Base-by-base conservation (phyloP, 2,888 invertebrate species). In the Glaucopsyche alexis region DNA sequence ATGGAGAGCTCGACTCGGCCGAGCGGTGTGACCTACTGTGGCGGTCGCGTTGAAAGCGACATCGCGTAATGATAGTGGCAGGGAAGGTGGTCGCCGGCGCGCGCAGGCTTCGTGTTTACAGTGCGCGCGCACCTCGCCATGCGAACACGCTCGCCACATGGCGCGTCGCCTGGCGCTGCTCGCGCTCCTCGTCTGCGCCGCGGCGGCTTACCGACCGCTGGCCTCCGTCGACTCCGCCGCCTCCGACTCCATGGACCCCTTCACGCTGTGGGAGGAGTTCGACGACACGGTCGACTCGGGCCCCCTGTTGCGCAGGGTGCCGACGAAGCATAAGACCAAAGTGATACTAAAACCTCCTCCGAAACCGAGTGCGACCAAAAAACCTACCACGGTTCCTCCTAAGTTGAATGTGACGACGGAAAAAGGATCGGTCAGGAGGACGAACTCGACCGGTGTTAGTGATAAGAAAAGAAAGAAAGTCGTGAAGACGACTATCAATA, bases 111-210 rank as follows among this genome's bases (percentile, higher is more conserved):
- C 79, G 78, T 80, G 82, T 78, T 84, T 89, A 91, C 84, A 91
- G 91, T 89, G 91, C 92, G 84, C 89, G 87, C 87, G 92, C 93
- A 88, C 88, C 89, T 87, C 93, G 93, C 87, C 93, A 93, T 91
- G 93, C 89, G 85, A 90, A 91, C 89, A 91, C 92, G 87, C 84
- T 82, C 85, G 84, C 82, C 89, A 83, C 88, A 93, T 92, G 92
- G 91, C 91, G 92, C 92, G 90, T 89, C 91, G 90, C 88, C 86
- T 90, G 91, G 87, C 91, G 93, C 92, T 91, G 90, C 90, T 89
- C 78, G 89, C 84, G 87, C 85, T 90, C 80, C 85, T 88, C 85
- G 89, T 85, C 82, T 87, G 86, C 84, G 86, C 87, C 84, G 86
- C 78, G 69, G 79, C 81, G 79, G 83, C 87, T 77, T 81, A 82